Base-by-base conservation (phyloP, 1,140 invertebrate genomes). In the Apis laboriosa region DNA sequence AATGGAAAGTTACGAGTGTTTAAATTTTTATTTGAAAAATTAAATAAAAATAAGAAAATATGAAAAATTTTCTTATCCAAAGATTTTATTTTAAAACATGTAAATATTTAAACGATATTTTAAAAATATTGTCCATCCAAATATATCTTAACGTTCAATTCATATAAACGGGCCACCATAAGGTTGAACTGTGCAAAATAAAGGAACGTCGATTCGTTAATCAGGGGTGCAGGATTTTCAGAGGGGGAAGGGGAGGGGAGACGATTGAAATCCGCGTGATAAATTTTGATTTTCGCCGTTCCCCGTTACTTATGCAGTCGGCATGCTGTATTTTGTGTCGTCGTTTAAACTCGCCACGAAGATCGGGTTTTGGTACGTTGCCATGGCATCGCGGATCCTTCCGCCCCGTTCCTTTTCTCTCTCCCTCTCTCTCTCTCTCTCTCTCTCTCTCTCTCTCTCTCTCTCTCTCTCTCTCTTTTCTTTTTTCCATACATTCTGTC, bases 361-460 rank as follows among this genome's bases (percentile, higher is more conserved):
- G 71, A 75, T 64, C 79, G 63, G 63, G 49, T 68, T 82, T 77
- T 77, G 80, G 80, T 77, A 77, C 49, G 75, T 61, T 77, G 74
- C 80, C 80, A 82, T 81, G 79, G 72, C 55, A 58, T 64, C 73
- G 63, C 55, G 64, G n/a, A 49, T 58, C 56, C 77, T 12, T 63
- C 51, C 28, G 24, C 24, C 24, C 24, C 24, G 24, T 24, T 24
- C 24, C 24, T 24, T 24, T 24, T 24, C 9, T 55, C 17, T 43
- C 15, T 24, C 49, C 13, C 34, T 28, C 9, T 9, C 13, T 80
- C 34, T 43, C 61, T 34, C 15, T 24, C 49, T 28, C 53, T 28
- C 19, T 11, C 13, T 80, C 34, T 55, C 71, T 34, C 0, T 4
- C 0, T 5, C 2, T 34, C 2, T 34, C 28, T 34, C 2, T 24